A percentile compares a stretch with the other conserved stretches of the same genome.
Evolutionary conservation across 2,888 invertebrate genomes (phyloP).

Genomic region (Pachydiplax longipennis): DNA sequence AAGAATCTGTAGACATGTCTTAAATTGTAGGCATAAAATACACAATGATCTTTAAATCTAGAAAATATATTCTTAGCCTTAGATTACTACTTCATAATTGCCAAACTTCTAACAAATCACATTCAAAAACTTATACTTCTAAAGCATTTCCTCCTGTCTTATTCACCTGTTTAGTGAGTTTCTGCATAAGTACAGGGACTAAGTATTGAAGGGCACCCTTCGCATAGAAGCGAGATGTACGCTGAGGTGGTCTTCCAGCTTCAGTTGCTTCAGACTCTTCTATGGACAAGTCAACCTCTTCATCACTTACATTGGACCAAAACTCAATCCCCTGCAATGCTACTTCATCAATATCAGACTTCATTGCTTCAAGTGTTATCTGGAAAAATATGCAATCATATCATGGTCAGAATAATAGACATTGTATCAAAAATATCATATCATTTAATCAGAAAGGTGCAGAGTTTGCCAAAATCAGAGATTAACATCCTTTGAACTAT

Average conservation of each 20-base stretch:
- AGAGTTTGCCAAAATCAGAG: neutral
- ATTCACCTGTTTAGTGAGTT: constrained; percentile 85
- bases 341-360: constrained; percentile 93
- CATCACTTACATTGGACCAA: constrained; percentile 99
- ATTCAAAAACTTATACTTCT: no score
- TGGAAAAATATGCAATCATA: constrained; percentile 54
- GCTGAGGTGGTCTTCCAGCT: constrained; percentile 89
- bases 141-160: neutral
- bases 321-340: constrained; percentile 99
- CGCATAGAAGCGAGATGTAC: constrained; percentile 96
- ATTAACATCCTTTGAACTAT: neutral
- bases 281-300: constrained; percentile 94
- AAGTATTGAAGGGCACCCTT: constrained; percentile 95
- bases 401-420: neutral
- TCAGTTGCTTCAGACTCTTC: constrained; percentile 95
- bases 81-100: no score
- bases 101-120: no score
- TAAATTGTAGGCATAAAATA: no score
- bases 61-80: no score
- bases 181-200: constrained; percentile 92
- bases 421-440: neutral
- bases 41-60: no score
- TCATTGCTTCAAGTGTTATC: constrained; percentile 98
- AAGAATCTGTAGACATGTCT: no score
- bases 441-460: neutral